Base-by-base conservation (phyloP, 2,797 vertebrate genomes). In the Decapterus maruadsi region DNA sequence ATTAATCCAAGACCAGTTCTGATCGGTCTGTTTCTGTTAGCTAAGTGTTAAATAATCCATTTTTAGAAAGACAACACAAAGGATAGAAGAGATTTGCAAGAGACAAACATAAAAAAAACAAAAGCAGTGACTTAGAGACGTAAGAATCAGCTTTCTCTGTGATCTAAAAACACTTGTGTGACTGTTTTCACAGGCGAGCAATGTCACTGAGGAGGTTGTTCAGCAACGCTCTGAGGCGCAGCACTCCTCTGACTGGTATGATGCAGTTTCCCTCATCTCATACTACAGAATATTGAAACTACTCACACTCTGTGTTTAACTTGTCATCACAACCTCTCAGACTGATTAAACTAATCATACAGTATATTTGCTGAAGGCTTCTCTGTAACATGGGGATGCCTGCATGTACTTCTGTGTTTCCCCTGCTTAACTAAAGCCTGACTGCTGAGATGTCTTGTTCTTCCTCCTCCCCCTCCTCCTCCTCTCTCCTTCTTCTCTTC, bases 171-270 rank as follows among this genome's bases (percentile, higher is more conserved):
- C 22, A 46, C 8, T 29, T 45, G 12, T 64, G 0, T 75, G 34
- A 19, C 58, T 87, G 51, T 85, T 67, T 67, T 75, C 55, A 13
- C 84, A 95, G 95, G 80, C 77, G 0, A 88, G 57, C 62, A 72
- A 14, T 26, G 79, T 84, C 6, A 26, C 89, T 0, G 94, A 95
- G 79, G 95, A 95, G 72, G 78, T 63, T 0, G 77, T 89, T 55
- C 94, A 85, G 14, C 91, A 87, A 45, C 94, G 94, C 73, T 87
- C 93, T 12, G 93, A 94, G 60, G 90, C 90, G 0, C 90, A 90
- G 61, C 89, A 93, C 75, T 90, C 93, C 12, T 91, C 94, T 22
- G 95, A 95, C 85, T 90, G 94, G 95, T 96, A 93, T 4, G 77
- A 76, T 29, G 4, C 16, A 0, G 14, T 72, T 43, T 46, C 17